Base-by-base conservation (phyloP, 2,888 invertebrate species). In the Tenthredo mesomela region DNA sequence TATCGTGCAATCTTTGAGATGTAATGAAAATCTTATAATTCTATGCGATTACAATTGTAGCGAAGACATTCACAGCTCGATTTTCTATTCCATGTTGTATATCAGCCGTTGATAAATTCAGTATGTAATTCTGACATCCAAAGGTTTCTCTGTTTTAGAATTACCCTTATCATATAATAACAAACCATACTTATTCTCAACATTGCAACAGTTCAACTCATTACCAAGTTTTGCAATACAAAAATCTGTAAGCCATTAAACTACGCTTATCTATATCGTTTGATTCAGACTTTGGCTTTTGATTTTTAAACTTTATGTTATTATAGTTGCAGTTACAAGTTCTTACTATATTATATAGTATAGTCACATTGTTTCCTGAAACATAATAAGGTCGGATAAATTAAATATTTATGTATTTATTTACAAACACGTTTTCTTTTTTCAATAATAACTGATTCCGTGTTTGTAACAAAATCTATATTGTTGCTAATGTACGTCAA, bases 291-390 rank as follows among this genome's bases (percentile, higher is more conserved):
- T 33, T 29, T 67, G 67, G 67, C 67, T 33, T 67, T 18, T 67
- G 15, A 18, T 67, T 33, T 12, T 6, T 67, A 3, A 33, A 67
- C 15, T 12, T 73, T 21, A n/a, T n/a, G n/a, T n/a, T n/a, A 9
- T n/a, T 73, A n/a, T 18, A 67, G 33, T 43, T 40, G 7, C 73
- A 73, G 37, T 21, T 73, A 21, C 43, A n/a, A 40, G 9, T 43
- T 40, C n/a, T n/a, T 18, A 29, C 37, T 37, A 70, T 37, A 18
- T 37, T 7, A 37, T 7, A 37, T 70, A n/a, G 67, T 67, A 25
- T n/a, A 71, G 29, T 73, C 43, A 73, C 73, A 43, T 40, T 3
- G n/a, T 73, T 73, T 73, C 43, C 73, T 73, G 43, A 73, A 73
- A 73, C 43, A 43, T 43, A 43, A 43, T 25, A 43, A 9, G 3